Percentiles rank a stretch among this genome's conserved stretches.
Conservation (phyloP, 1,140 invertebrate species). For the Nasonia longicornis region DNA sequence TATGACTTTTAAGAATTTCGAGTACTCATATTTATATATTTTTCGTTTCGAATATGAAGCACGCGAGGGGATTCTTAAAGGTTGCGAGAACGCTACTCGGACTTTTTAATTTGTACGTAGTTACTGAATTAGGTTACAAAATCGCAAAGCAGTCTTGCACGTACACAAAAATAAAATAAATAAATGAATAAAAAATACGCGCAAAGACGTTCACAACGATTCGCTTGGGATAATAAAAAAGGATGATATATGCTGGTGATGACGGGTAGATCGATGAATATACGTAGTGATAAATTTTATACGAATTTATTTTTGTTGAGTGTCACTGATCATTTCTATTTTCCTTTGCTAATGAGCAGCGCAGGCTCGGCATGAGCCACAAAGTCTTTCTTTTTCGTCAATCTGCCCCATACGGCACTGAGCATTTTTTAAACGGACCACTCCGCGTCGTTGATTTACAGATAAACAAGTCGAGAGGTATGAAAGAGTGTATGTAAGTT, state of each 20-base stretch:
- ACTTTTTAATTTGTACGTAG: constrained; percentile 25
- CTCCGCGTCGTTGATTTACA: constrained; percentile 15
- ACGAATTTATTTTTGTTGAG: constrained; percentile 43
- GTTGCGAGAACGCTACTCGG: constrained; percentile 14
- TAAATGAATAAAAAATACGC: background rate
- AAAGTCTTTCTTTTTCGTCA: constrained; percentile 29
- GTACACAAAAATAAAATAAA: background rate
- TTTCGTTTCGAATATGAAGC: constrained; percentile 6
- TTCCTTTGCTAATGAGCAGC: background rate
- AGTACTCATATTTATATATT: constrained; percentile 19
- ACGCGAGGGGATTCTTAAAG: constrained; percentile 7
- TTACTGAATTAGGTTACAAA: constrained; percentile 29
- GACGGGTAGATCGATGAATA: constrained; percentile 36
- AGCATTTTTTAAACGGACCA: constrained; percentile 31
- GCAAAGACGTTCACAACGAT: constrained; percentile 24
- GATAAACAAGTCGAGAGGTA: constrained; percentile 11
- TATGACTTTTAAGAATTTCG: constrained; percentile 24
- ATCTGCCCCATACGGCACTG: constrained; percentile 23
- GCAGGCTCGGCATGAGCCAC: background rate
- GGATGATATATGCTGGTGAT: background rate
- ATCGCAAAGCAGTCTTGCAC: constrained; percentile 33
- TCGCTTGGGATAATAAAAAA: constrained; percentile 17
- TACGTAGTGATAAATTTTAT: constrained; percentile 45
- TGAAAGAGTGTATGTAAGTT: constrained; percentile 42
- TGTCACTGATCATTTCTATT: constrained; percentile 33